Conservation (phyloP, 1,140 invertebrate species). For the Fopius arisanus region DNA sequence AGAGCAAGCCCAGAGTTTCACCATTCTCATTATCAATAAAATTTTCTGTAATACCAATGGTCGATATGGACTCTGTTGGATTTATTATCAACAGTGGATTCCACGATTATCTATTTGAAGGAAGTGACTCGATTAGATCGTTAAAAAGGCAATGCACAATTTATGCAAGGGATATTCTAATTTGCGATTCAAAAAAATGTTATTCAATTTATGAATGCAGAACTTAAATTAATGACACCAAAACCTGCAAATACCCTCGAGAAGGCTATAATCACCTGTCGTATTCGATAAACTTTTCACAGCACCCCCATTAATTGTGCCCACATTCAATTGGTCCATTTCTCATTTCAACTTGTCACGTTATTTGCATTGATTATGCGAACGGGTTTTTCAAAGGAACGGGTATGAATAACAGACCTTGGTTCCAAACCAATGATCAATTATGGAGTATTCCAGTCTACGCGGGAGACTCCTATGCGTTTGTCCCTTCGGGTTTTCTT, state of each 20-base stretch:
- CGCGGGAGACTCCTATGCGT: neutral
- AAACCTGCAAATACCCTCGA: neutral
- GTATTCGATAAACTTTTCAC: neutral
- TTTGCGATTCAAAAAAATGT: neutral
- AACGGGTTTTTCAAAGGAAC: neutral
- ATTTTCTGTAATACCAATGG: too few species aligned
- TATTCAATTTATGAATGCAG: neutral
- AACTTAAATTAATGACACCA: neutral
- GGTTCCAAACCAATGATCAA: neutral
- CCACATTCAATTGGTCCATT: neutral
- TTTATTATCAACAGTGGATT: neutral
- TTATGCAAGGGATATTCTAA: neutral
- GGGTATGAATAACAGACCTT: neutral
- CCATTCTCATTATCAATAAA: too few species aligned
- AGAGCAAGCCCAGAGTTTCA: too few species aligned
- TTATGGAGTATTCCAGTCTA: neutral
- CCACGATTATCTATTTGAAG: neutral
- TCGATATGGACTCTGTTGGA: too few species aligned
- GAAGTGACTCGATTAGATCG: too few species aligned
- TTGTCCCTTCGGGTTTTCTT: neutral
- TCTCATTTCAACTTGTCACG: neutral
- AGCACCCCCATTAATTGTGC: neutral
- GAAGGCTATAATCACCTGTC: neutral
- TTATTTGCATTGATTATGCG: neutral
- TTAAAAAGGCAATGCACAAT: neutral